Evolutionary conservation across 2,888 invertebrate species (phyloP).

Genomic region (Drosophila peninsularis): DNA sequence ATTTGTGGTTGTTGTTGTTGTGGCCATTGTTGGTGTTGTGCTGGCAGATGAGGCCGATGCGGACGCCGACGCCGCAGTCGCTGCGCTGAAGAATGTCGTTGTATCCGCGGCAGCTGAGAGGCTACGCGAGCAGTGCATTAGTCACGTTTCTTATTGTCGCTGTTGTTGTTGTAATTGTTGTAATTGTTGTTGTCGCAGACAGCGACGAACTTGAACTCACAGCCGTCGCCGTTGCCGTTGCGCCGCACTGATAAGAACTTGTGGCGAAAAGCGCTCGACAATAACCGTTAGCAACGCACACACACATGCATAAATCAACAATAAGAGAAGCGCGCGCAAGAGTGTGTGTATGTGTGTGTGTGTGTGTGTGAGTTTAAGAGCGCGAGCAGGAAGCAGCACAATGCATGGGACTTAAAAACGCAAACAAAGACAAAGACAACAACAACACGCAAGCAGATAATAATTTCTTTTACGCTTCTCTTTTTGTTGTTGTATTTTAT

Average conservation of each 20-base stretch:
- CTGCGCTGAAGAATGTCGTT: slow-evolving; percentile 84
- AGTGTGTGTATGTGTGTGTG: slow-evolving; percentile 2
- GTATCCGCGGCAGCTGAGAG: slow-evolving; percentile 89
- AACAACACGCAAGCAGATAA: slow-evolving; percentile 45
- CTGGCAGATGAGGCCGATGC: slow-evolving; percentile 60
- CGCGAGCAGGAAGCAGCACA: slow-evolving; percentile 54
- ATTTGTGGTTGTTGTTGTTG: slow-evolving; percentile 84
- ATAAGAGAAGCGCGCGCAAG: slow-evolving; percentile 13
- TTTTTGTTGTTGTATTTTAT: neutral
- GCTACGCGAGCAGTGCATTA: slow-evolving; percentile 91
- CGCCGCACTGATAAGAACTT: slow-evolving; percentile 45
- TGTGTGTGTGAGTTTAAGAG: slow-evolving; percentile 15
- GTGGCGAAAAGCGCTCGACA: slow-evolving; percentile 53
- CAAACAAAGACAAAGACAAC: slow-evolving; percentile 47
- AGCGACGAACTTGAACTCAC: slow-evolving; percentile 48
- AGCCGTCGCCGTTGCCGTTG: slow-evolving; percentile 13
- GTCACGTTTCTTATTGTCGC: slow-evolving; percentile 65
- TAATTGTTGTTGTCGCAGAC: slow-evolving; percentile 19
- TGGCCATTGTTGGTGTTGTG: slow-evolving; percentile 76
- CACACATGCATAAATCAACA: slow-evolving; percentile 20
- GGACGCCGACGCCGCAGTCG: slow-evolving; percentile 49
- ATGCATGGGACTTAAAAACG: slow-evolving; percentile 47
- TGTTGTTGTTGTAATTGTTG: slow-evolving; percentile 22
- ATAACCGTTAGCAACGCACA: slow-evolving; percentile 24
- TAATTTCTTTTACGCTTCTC: slow-evolving; percentile 34